These are phyloP conservation scores for Struthio camelus DNA, from an alignment of 2,113 vertebrate species.

Conservation along the genomic window DNA sequence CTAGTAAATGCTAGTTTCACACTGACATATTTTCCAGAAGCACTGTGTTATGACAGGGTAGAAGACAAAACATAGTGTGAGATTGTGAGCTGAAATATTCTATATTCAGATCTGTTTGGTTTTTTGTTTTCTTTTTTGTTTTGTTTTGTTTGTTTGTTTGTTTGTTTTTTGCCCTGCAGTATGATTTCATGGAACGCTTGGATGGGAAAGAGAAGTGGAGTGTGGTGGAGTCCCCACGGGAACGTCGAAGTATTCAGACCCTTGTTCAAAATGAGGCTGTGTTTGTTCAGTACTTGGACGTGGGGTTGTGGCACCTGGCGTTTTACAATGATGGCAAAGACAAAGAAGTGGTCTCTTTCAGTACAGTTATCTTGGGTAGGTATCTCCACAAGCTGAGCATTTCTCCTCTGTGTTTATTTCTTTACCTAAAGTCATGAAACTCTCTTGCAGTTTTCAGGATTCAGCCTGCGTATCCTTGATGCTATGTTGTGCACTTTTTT, in stretches of 20 bases:
- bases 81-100: background rate
- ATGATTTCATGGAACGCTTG: slow-evolving; percentile 98
- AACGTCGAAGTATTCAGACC: slow-evolving; percentile 94
- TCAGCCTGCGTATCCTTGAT: background rate
- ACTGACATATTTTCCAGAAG: background rate
- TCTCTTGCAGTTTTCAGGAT: background rate
- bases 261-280: slow-evolving; percentile 97
- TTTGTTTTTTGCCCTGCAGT: slow-evolving; percentile 71
- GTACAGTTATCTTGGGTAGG: slow-evolving; percentile 91
- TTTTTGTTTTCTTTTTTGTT: background rate
- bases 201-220: slow-evolving; percentile 99
- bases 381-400: background rate
- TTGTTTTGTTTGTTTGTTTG: background rate
- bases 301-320: slow-evolving; percentile 95
- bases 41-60: background rate
- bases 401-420: background rate
- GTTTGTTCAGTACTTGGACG: slow-evolving; percentile 96
- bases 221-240: slow-evolving; percentile 92
- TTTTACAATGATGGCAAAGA: slow-evolving; percentile 99
- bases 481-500: background rate
- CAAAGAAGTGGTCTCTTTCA: slow-evolving; percentile 95
- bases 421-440: background rate
- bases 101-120: background rate
- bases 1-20: background rate
- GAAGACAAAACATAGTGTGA: background rate